Base-by-base conservation (phyloP, 2,888 invertebrate species). In the Arenicola marina region DNA sequence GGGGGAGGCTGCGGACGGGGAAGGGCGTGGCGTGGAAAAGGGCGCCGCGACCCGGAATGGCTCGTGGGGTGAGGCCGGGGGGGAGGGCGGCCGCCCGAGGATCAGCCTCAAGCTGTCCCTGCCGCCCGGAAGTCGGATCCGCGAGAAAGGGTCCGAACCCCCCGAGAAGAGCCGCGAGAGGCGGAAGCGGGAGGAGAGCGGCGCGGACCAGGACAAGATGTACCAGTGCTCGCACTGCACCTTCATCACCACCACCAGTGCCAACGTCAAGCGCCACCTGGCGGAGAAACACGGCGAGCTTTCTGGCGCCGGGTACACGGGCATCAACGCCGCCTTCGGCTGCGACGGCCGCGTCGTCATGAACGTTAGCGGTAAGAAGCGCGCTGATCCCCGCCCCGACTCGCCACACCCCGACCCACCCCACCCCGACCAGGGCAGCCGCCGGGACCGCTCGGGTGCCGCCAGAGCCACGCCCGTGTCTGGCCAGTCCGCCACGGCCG, bases 151-250 rank as follows among this genome's bases (percentile, higher is more conserved):
- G 29, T 55, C 32, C 2, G 21, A 21, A 31, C 1, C 32, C 32
- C 2, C 24, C 21, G 24, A 11, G 24, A 24, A 11, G 7, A 21
- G 53, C 53, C 11, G 26, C 32, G 21, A 31, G 15, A 18, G 43
- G 11, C 18, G 43, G 11, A 24, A 4, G 18, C n/a, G 24, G 18
- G 48, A 48, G 18, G 48, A 48, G 11, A 24, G 24, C 24, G 48
- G 11, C n/a, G n/a, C n/a, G 21, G n/a, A 46, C 3, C 21, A 53
- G 15, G 57, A 59, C 59, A 53, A 53, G 33, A 65, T 65, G 48
- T 65, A 59, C 62, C 62, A 62, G 34, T 65, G 65, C 26, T 62
- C 65, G 29, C 51, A 59, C 32, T 65, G 65, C 32, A 55, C 62
- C 18, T 63, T 48, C 56, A 59, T 58, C 34, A 60, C 62, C 11